A percentile compares a stretch with the other conserved stretches of the same genome.
These are phyloP conservation scores for Diadema setosum DNA, from an alignment of 35 echinoderm and acorn worm genomes.

Conservation along the genomic window DNA sequence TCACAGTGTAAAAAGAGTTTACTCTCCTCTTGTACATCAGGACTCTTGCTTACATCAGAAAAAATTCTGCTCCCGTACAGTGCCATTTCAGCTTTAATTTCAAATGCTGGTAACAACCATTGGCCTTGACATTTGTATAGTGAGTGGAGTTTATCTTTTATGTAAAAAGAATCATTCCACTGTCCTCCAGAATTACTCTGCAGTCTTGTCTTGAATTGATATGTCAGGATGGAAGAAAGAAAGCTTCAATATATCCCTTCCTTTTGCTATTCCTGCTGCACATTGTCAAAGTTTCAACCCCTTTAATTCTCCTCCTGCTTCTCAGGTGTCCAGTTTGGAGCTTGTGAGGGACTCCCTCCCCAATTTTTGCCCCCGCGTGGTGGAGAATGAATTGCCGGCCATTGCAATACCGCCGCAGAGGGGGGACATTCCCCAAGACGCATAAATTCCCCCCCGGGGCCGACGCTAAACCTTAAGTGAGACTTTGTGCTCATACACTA, in stretches of 20 bases:
- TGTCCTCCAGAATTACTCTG: background rate
- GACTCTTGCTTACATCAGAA: no score
- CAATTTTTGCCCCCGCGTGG: background rate
- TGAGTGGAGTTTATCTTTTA: background rate
- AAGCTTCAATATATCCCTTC: background rate
- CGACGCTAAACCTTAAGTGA: no score
- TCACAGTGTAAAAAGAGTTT: no score
- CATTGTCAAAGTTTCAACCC: no score
- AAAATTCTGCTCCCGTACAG: no score
- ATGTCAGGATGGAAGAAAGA: background rate
- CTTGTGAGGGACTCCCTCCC: background rate
- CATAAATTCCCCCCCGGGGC: no score
- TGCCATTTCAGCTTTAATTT: no score
- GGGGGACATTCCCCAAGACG: background rate
- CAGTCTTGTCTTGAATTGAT: background rate
- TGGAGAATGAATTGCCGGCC: background rate
- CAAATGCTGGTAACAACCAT: no score
- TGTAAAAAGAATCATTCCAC: background rate
- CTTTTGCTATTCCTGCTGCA: background rate
- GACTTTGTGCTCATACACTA: no score
- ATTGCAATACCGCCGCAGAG: background rate
- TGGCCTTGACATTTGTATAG: no score
- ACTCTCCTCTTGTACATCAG: no score
- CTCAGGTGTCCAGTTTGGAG: background rate
- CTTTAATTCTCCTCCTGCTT: no score